Evolutionary conservation across 2,797 vertebrate species (phyloP), one percentile per base, ranked within the genome.

Genomic region (Chelmon rostratus): DNA sequence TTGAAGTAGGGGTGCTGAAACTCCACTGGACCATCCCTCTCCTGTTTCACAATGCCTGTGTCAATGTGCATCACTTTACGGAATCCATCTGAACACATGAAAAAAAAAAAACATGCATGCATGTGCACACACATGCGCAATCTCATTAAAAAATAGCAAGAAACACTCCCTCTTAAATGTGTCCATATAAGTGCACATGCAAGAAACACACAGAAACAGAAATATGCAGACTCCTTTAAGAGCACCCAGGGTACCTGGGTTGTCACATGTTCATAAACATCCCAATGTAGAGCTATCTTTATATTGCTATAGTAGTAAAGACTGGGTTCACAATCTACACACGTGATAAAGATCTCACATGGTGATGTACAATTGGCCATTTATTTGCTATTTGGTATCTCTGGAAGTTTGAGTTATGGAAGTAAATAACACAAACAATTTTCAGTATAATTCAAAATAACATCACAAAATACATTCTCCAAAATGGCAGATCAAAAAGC

Each of bases 41-140:
- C 98, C 81, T 96, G 95, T 87, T 98, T 99, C 72, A 99, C 95
- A 69, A 99, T 93, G 37, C 97, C 97, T 8, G 96, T 96, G 79
- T 99, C 98, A 25, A 98, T 95, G 89, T 98, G 97, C 82, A 99
- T 96, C 46, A 99, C 98, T 92, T 99, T 99, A 66, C 97, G 97
- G 84, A 99, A 99, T 68, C 98, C 98, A 95, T 99, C 98, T 99
- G 88, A 31, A 37, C 2, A 57, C 4, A 49, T 16, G 25, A 1
- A 52, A n/a, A 12, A 31, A 31, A 31, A 31, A 31, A 31, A 2
- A 37, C 6, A 65, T 5, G 47, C 3, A 68, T 3, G n/a, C 12
- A 10, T 7, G 52, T 10, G 58, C 13, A 38, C 8, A 40, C 23
- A 44, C 4, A 25, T 47, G 35, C 6, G 69, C 8, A 49, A 10